Percentiles rank a stretch among this genome's conserved stretches.
These are phyloP conservation scores for Napeogenes inachia DNA, from an alignment of 2,888 invertebrate genomes.

Conservation along the genomic window DNA sequence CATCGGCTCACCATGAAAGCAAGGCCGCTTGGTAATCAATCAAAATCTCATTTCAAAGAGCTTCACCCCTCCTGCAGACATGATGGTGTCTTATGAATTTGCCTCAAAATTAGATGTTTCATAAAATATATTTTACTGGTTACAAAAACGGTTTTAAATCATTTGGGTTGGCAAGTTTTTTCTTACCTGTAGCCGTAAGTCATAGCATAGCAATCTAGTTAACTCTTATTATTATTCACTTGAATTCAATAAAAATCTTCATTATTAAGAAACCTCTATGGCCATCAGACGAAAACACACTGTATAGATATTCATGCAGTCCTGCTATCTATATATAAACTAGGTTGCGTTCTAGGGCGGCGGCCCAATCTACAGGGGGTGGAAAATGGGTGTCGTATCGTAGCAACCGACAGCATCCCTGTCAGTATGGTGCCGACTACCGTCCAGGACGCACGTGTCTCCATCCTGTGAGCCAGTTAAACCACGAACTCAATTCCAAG, in stretches of 20 bases:
- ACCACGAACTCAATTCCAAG: slow-evolving; percentile 32
- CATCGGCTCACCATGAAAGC: slow-evolving; percentile 18
- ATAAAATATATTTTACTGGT: slow-evolving; percentile 1
- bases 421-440: slow-evolving; percentile 59
- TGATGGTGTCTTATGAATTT: slow-evolving; percentile 6
- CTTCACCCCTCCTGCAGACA: slow-evolving; percentile 4
- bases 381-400: slow-evolving; percentile 63
- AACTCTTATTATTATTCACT: too few relatives aligned
- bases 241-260: too few relatives aligned
- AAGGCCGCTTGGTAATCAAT: slow-evolving; percentile 20
- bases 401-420: slow-evolving; percentile 75
- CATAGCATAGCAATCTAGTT: too few relatives aligned
- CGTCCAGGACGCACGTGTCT: slow-evolving; percentile 52
- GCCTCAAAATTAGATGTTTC: neutral
- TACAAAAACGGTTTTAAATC: neutral
- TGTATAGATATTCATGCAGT: neutral
- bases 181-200: too few relatives aligned
- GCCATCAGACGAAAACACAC: neutral
- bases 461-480: slow-evolving; percentile 25
- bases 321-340: slow-evolving; percentile 36
- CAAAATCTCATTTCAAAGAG: slow-evolving; percentile 21
- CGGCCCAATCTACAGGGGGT: slow-evolving; percentile 54
- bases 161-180: neutral
- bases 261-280: too few relatives aligned
- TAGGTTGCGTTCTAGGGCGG: slow-evolving; percentile 74